These are phyloP conservation scores for Caenorhabditis macrosperma DNA, from an alignment of 2,888 invertebrate genomes.

Conservation along the genomic window DNA sequence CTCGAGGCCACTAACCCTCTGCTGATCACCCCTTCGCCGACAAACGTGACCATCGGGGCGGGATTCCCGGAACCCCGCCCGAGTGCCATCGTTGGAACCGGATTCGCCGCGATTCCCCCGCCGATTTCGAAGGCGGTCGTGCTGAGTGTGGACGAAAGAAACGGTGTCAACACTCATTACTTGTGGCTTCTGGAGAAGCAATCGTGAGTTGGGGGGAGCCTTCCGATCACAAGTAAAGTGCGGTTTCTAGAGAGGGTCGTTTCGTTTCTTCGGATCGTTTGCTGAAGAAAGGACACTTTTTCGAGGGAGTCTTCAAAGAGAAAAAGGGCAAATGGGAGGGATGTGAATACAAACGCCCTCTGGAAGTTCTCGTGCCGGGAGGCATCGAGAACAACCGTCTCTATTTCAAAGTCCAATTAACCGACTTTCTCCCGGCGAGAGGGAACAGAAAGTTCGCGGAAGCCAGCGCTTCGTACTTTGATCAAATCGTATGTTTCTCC, in stretches of 20 bases:
- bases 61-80: background rate
- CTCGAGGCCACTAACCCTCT: slow-evolving; percentile 8
- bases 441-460: background rate
- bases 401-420: background rate
- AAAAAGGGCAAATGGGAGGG: background rate
- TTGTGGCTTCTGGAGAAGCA: slow-evolving; percentile 26
- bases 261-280: background rate
- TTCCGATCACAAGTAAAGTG: too few species aligned
- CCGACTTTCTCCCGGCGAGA: background rate
- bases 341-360: background rate
- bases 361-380: background rate
- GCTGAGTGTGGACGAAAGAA: background rate
- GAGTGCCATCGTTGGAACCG: background rate
- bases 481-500: background rate
- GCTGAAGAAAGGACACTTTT: background rate
- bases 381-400: background rate
- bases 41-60: background rate
- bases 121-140: slow-evolving; percentile 22
- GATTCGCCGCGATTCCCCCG: background rate
- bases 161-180: slow-evolving; percentile 11
- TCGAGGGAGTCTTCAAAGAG: background rate
- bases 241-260: background rate
- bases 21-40: background rate
- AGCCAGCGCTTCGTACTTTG: background rate
- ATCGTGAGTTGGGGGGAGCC: background rate